Evolutionary conservation across 2,113 vertebrate genomes (phyloP).

Genomic region (Neolamprologus falcicula): DNA sequence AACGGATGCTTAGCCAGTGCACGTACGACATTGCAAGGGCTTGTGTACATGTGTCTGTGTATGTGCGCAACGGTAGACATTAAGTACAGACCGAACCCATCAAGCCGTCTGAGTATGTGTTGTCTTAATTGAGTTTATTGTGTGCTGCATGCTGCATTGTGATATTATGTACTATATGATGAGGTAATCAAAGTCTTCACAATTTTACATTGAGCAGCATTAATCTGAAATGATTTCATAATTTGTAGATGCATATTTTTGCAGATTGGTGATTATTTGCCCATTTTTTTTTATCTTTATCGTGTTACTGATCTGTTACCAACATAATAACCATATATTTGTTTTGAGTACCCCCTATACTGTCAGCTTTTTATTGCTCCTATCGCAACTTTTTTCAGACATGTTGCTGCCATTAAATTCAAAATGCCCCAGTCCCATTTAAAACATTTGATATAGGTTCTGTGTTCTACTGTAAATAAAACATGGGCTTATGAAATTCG

Average conservation of each 20-base stretch:
- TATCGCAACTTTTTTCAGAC: background rate
- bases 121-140: background rate
- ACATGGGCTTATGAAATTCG: rapidly evolving
- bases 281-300: rapidly evolving
- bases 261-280: background rate
- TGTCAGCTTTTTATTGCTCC: background rate
- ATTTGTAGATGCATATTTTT: background rate
- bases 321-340: background rate
- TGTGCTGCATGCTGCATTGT: background rate
- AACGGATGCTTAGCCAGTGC: background rate
- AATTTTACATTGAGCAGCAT: background rate
- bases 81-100: background rate
- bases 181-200: background rate
- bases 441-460: background rate
- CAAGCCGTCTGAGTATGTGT: background rate
- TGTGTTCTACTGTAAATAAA: background rate
- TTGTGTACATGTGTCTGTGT: background rate
- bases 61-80: background rate
- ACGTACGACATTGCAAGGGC: background rate
- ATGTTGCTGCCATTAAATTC: background rate
- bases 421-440: background rate
- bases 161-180: background rate
- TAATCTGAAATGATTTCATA: background rate
- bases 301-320: background rate
- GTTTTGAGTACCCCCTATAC: background rate